Percentiles rank a stretch among this genome's conserved stretches.
These are phyloP conservation scores for Xiphorhynchus erythropygius DNA, from an alignment of 2,797 vertebrate genomes.

Conservation along the genomic window DNA sequence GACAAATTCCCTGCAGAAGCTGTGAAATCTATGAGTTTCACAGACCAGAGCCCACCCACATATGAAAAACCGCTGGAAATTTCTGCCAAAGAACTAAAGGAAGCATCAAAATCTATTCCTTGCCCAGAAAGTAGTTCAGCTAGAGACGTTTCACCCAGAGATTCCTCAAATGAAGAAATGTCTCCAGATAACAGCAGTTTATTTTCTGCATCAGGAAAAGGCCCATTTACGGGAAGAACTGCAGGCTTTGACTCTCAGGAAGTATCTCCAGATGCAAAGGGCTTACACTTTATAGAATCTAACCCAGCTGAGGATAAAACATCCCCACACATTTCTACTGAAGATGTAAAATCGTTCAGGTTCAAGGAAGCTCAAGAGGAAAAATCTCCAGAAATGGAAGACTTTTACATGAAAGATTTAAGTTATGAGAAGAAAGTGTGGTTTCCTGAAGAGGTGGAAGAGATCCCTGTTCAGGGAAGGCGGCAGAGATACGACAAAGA, in stretches of 20 bases:
- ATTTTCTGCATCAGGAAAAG: constrained; percentile 55
- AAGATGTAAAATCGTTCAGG: not conserved
- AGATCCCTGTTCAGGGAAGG: constrained; percentile 73
- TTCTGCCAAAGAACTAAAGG: constrained; percentile 5
- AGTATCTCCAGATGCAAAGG: constrained; percentile 1
- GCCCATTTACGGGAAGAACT: not conserved
- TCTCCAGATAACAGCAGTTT: constrained; percentile 56
- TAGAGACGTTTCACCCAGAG: not conserved
- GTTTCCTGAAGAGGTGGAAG: constrained; percentile 80
- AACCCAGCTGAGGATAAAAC: constrained; percentile 20
- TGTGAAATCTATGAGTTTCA: not conserved
- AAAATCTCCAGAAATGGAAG: constrained; percentile 69
- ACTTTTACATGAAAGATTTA: constrained; percentile 69
- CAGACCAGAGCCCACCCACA: constrained; percentile 52
- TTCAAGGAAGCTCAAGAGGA: constrained; percentile 33
- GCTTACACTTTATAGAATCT: constrained; percentile 12
- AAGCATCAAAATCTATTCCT: constrained; percentile 14
- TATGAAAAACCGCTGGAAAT: constrained; percentile 33
- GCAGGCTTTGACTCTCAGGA: constrained; percentile 30
- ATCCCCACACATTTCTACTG: not conserved
- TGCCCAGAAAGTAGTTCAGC: constrained; percentile 19
- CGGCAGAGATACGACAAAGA: constrained; percentile 86
- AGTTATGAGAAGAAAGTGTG: constrained; percentile 78
- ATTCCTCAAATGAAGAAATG: constrained; percentile 5
- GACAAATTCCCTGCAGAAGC: not conserved